Base-by-base conservation (phyloP, 2,113 vertebrate genomes). In the Dolichallabes microphthalmus region DNA sequence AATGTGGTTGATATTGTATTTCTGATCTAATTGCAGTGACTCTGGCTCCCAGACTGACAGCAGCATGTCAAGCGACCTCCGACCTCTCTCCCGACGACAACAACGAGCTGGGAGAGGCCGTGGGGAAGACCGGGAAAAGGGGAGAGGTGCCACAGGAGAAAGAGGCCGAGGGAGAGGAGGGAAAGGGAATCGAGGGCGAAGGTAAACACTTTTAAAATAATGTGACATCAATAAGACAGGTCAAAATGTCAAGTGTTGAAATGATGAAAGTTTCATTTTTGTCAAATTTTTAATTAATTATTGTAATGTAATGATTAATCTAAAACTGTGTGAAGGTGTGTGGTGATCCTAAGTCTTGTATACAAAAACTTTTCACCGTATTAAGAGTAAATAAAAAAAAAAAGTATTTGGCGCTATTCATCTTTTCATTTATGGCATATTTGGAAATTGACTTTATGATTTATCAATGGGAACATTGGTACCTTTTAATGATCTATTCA, bases 31-130 rank as follows among this genome's bases (percentile, higher is more conserved):
- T 68, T 15, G 25, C 80, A 95, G 94, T 89, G 94, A 95, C 87
- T 95, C 95, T 53, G 94, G 91, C 73, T 95, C 95, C 0, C 95
- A 94, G 85, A 95, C 95, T 60, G 94, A 95, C 89, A 94, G 93
- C 90, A 95, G 95, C 88, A 92, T 95, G 58, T 94, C 93, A 57
- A 94, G 93, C 84, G 94, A 95, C 88, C 92, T 94, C 35, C 89
- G 94, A 61, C 92, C 92, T 27, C 86, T 95, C 53, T 93, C 94
- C 9, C 88, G 94, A 50, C 90, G 84, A 73, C 94, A 95, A 73
- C 94, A 95, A 89, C 94, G 94, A 88, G 94, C 91, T 20, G 94
- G 83, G 1, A 91, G 94, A 58, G 94, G 93, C 19, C 92, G 94
- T 50, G 94, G 94, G 25, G 92, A 91, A 81, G 94, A 93, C 55